These are phyloP conservation scores for Aphis gossypii DNA, from an alignment of 1,140 invertebrate species.

Conservation along the genomic window DNA sequence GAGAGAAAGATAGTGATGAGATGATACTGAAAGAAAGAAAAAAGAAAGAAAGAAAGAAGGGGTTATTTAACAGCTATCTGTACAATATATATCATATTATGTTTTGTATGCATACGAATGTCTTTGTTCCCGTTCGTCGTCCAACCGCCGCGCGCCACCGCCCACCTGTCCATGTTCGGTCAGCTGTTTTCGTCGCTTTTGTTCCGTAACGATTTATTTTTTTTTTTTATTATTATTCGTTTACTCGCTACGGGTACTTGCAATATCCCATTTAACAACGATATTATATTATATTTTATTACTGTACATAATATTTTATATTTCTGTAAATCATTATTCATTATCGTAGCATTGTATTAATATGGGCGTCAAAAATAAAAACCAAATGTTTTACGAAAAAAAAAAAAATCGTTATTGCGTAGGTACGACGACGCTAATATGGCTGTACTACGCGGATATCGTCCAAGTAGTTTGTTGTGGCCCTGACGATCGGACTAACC, in stretches of 20 bases:
- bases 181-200: conserved; percentile 56
- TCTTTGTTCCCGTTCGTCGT: conserved; percentile 32
- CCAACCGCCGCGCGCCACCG: neutral
- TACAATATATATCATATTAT: neutral
- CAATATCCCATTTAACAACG: neutral
- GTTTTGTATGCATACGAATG: conserved; percentile 24
- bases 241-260: neutral
- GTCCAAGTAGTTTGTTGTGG: neutral
- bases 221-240: neutral
- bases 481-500: neutral
- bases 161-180: neutral
- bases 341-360: neutral
- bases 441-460: neutral
- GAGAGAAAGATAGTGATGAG: neutral
- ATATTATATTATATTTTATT: neutral
- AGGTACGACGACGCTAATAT: neutral
- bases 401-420: neutral
- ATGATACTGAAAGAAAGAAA: neutral
- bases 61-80: conserved; percentile 35
- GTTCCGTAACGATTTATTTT: conserved; percentile 54
- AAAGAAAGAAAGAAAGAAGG: conserved; percentile 14
- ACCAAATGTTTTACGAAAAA: neutral
- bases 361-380: neutral
- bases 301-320: neutral
- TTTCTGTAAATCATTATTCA: neutral